Evolutionary conservation across 1,140 invertebrate species (phyloP).

Genomic region (Diprion similis): DNA sequence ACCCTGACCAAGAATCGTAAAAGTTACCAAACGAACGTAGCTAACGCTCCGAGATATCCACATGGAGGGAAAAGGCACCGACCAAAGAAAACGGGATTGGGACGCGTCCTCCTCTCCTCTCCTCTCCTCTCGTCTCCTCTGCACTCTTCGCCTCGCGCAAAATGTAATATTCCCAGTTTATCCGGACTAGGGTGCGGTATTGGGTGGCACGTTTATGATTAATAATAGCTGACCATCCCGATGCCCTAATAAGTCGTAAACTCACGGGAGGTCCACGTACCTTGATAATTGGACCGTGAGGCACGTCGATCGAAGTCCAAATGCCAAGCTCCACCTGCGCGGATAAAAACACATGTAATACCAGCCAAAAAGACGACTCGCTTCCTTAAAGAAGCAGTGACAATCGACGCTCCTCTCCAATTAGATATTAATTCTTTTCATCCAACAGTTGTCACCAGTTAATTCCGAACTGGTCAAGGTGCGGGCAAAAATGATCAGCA

Average conservation of each 20-base stretch:
- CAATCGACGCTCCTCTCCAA: too few species aligned
- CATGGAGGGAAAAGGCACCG: conserved; percentile 19
- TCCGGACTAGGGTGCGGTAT: not conserved
- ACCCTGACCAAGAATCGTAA: conserved; percentile 26
- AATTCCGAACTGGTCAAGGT: too few species aligned
- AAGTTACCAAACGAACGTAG: conserved; percentile 29
- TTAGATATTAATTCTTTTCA: too few species aligned
- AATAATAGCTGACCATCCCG: conserved; percentile 30
- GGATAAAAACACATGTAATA: too few species aligned
- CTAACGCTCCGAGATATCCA: conserved; percentile 5
- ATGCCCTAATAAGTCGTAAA: conserved; percentile 31
- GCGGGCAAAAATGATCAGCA: too few species aligned
- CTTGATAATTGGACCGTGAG: conserved; percentile 22
- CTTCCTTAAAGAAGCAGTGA: too few species aligned
- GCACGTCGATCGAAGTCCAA: too few species aligned
- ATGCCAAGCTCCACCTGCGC: too few species aligned
- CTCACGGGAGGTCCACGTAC: conserved; percentile 27
- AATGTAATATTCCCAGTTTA: not conserved
- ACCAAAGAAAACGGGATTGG: not conserved
- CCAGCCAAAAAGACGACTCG: too few species aligned
- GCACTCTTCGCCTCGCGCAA: conserved; percentile 10
- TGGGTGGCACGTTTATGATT: conserved; percentile 24
- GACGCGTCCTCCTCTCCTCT: not conserved
- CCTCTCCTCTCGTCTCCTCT: conserved; percentile 17
- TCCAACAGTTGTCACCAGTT: too few species aligned